A percentile compares a stretch with the other conserved stretches of the same genome.
phyloP scores from a whole-genome alignment of 1,140 invertebrate species.

The Camponotus pennsylvanicus region DNA sequence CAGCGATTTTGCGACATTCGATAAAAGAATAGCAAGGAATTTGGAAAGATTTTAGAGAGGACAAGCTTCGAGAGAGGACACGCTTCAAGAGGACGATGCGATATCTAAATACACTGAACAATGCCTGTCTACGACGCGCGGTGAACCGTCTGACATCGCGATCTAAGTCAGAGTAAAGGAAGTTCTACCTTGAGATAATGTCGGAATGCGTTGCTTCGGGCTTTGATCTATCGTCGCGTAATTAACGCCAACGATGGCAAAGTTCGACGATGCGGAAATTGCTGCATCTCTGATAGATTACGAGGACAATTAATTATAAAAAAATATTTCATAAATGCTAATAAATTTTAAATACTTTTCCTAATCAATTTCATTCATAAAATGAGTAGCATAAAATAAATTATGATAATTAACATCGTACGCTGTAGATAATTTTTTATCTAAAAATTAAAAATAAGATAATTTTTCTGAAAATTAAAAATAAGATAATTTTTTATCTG shows the following conservation, averaged over 20 bases:
- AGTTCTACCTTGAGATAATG: constrained; percentile 14
- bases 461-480: not conserved
- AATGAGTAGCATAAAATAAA: not conserved
- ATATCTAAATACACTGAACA: constrained; percentile 4
- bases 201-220: constrained; percentile 19
- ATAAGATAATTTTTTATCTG: not conserved
- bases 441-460: not conserved
- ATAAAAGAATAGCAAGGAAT: not conserved
- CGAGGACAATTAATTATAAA: constrained; percentile 41
- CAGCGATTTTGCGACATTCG: not conserved
- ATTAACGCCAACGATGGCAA: not conserved
- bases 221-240: constrained; percentile 33
- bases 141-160: constrained; percentile 14
- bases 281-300: not conserved
- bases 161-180: constrained; percentile 29
- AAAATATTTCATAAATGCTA: constrained; percentile 10
- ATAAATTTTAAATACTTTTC: not conserved
- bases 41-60: not conserved
- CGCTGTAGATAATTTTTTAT: not conserved
- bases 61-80: not conserved
- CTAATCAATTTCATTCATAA: not conserved
- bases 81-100: not conserved
- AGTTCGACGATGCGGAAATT: constrained; percentile 30
- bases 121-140: not conserved
- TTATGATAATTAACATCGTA: not conserved